Percentiles rank a stretch among this genome's conserved stretches.
Evolutionary conservation across 2,797 vertebrate species (phyloP).

Genomic region (Glyptemys insculpta): DNA sequence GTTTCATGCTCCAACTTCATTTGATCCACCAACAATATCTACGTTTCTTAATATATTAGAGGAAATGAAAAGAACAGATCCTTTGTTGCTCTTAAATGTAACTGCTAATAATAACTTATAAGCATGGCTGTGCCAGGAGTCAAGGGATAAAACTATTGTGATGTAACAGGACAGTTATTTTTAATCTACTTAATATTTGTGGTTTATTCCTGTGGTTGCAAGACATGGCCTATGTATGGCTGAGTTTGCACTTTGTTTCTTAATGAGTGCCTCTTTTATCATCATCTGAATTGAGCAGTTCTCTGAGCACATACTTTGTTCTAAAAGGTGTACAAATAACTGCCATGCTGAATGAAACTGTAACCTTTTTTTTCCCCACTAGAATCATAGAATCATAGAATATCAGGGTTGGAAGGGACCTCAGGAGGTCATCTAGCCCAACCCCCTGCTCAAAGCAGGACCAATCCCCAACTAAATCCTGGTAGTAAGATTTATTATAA

Average conservation of each 20-base stretch:
- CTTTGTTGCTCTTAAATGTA: slow-evolving; percentile 5
- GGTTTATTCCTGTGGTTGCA: slow-evolving; percentile 30
- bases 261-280: neutral
- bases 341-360: neutral
- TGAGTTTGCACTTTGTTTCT: neutral
- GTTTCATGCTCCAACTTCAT: neutral
- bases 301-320: fast-evolving
- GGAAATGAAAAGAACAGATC: slow-evolving; percentile 3
- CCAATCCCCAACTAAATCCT: no score
- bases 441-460: no score
- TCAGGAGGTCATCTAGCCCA: no score
- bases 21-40: neutral
- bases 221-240: neutral
- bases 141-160: slow-evolving; percentile 15
- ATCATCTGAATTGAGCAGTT: neutral
- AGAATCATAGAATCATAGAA: no score
- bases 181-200: slow-evolving; percentile 47
- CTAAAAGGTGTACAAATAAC: neutral
- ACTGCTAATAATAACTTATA: neutral
- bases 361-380: no score
- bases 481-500: neutral
- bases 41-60: slow-evolving; percentile 8
- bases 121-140: neutral
- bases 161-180: slow-evolving; percentile 11
- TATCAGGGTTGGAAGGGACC: no score